Evolutionary conservation across 2,888 invertebrate species (phyloP), one percentile per base, ranked within the genome.

Genomic region (Phalera bucephala): DNA sequence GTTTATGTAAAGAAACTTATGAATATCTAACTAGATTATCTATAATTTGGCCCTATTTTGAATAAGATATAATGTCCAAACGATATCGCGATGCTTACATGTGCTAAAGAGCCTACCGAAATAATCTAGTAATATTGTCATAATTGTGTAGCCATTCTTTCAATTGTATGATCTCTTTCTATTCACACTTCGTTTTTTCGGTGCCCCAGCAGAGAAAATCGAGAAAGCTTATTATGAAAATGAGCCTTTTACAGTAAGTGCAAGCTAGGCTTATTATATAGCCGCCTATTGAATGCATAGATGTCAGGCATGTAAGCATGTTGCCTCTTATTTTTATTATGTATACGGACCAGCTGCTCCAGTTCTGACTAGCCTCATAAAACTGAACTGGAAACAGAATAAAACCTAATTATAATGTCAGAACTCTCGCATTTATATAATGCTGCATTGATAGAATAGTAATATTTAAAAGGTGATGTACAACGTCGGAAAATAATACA

Each of bases 261-360:
- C 64, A 63, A 56, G 54, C 53, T 49, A 54, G 34, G 52, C 59
- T 68, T 66, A 70, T 67, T 64, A 64, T 64, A 63, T 60, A 66
- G 51, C 50, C 46, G 54, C 48, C 63, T 65, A 72, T 67, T 68
- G 68, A 71, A 68, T 63, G 61, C 69, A 62, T 63, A 65, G 62
- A 73, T 59, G 67, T 62, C 67, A 54, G 57, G 60, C 65, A 52
- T 60, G 66, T 65, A 17, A 17, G 17, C 17, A 17, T 3, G 17
- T 17, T 72, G 64, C 70, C 55, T 63, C 71, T 72, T 74, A 78
- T 80, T 80, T 76, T 77, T 76, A 81, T 82, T 78, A 67, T 80
- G 79, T 86, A 82, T 83, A 84, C 76, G 67, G 58, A 65, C 69
- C 83, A 83, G 78, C 75, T 82, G 82, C 70, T 69, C 64, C 74